Base-by-base conservation (phyloP, 2,888 invertebrate genomes). In the Ametastegia equiseti region DNA sequence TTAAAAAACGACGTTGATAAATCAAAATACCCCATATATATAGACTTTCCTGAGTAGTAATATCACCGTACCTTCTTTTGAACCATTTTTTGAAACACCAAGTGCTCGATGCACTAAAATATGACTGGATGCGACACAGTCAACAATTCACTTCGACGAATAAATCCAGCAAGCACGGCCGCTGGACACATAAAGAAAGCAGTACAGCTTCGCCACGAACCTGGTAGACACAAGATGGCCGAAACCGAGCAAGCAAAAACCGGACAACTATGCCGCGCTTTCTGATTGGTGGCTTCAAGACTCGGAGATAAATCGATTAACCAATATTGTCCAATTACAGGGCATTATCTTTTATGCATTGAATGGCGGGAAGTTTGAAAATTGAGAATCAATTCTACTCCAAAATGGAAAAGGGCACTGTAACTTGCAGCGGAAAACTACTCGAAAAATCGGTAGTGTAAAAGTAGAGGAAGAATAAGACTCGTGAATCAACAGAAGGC, bases 61-160 rank as follows among this genome's bases (percentile, higher is more conserved):
- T 73, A 45, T 78, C 42, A 69, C 80, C 84, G 84, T 88, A 90
- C 90, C 89, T 90, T 90, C 82, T 90, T 90, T 81, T 90, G 89
- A 42, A 90, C 90, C 90, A 90, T 90, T 78, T 86, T 89, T 85
- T 33, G 69, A 80, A 67, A 4, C 80, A 63, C 83, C 84, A 84
- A 87, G 85, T 81, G 30, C 77, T 33, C 84, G 90, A 90, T 90
- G 85, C 83, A 86, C 85, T 83, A 81, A 83, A 80, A 86, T 83
- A 82, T 79, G 80, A 78, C 81, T 57, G 85, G 86, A 88, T 88
- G 84, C 81, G 84, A 88, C 87, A 85, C 33, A 84, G 65, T 36
- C 77, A 80, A 86, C 81, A 83, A 71, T 36, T 77, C 81, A 86
- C 81, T 84, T 84, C 86, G 86, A 82, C 81, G 65, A 83, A 33